Base-by-base conservation (phyloP, 2,888 invertebrate genomes). In the Branchipolynoe longqiensis region DNA sequence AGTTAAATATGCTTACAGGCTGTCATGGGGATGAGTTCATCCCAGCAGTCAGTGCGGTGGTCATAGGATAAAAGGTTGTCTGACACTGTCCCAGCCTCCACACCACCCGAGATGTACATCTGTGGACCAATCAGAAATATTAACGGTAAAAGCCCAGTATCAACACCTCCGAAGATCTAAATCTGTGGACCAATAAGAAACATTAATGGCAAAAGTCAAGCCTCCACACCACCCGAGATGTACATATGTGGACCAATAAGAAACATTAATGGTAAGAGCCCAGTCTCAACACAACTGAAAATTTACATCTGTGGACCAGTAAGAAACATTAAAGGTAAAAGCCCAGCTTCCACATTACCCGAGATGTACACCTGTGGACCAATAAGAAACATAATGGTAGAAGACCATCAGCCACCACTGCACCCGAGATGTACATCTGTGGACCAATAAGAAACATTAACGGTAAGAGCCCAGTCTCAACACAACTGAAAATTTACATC, bases 101-200 rank as follows among this genome's bases (percentile, higher is more conserved):
- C 69, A 33, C 87, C 87, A 18, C 87, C 87, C 81, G 84, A 82
- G 25, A 87, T 38, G 38, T 85, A 87, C 40, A 87, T 83, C 87
- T 87, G n/a, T n/a, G n/a, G n/a, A n/a, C n/a, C n/a, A n/a, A n/a
- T n/a, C n/a, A n/a, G n/a, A n/a, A n/a, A n/a, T 59, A 12, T 78
- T 62, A 62, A 62, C 8, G 12, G n/a, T 12, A 28, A 25, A 25
- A n/a, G n/a, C n/a, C n/a, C n/a, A n/a, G n/a, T n/a, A n/a, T n/a
- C n/a, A n/a, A 54, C 54, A 18, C 54, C 54, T 54, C 54, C 54
- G 54, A 22, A 18, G 54, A 8, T 33, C 28, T 28, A 74, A 33
- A 74, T 33, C 69, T 64, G 69, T 25, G n/a, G 31, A 36, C 6
- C n/a, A 8, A 74, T 3, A 38, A 74, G 4, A 74, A 3, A 31